Evolutionary conservation across 92 coral and sea anemone species (phyloP), one percentile per base, ranked within the genome.

Genomic region (Chrysogorgia sp.): DNA sequence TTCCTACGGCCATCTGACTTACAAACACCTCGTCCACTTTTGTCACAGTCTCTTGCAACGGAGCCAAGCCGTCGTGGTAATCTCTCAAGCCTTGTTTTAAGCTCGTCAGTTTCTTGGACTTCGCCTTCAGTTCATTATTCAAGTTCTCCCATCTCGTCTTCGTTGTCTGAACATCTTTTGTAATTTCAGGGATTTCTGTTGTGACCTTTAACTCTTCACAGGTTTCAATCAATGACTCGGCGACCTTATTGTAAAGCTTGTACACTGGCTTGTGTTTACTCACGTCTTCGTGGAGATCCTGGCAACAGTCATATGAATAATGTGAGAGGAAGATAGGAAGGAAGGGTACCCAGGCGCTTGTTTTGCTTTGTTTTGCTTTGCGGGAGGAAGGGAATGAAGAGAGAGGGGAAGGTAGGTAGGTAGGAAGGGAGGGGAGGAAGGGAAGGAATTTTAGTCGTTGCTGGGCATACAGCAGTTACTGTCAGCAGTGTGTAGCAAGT

Each of bases 221-320:
- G 57, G 85, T 89, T 74, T 85, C 91, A 79, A 67, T 87, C 79
- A 91, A 76, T 20, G 93, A 83, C 64, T 89, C 96, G 9, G 98
- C 97, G 12, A 87, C 87, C 53, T 74, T 78, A 71, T 83, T 81
- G 40, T 89, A 74, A 14, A 88, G 56, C 29, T 89, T 74, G 63
- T 86, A 83, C 20, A 87, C 98, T 7, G 96, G 90, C 58, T 70
- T 84, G 66, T 82, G 98, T 49, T 90, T 94, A 58, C 85, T 88
- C 23, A 89, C 63, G 74, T 85, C 97, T 79, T 89, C 92, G 79
- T 86, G 90, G 63, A 94, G 89, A 56, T 90, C 91, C 40, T 84
- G 20, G 55, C 50, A 23, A 23, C 2, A 50, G 34, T 17, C 19
- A 48, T 26, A 15, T 22, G 40, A 0, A 13, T 17, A 10, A 15